A percentile compares a stretch with the other conserved stretches of the same genome.
Conservation (phyloP, 2,113 vertebrate genomes). For the Synodontis membranacea region DNA sequence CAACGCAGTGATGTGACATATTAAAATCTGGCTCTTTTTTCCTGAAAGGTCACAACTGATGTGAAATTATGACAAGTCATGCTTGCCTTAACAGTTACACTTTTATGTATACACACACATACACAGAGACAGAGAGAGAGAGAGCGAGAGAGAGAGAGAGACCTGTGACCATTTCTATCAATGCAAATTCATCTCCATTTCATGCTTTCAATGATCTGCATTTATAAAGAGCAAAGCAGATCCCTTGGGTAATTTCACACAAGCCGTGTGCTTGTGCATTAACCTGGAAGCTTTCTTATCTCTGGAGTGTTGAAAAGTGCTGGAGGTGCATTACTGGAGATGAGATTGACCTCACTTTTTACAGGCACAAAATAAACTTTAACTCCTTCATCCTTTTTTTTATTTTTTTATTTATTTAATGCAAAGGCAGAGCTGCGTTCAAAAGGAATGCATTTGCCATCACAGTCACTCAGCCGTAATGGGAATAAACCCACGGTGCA, state of each 20-base stretch:
- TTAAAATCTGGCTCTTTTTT: conserved; percentile 18
- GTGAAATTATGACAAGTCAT: not conserved
- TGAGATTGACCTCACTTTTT: conserved; percentile 27
- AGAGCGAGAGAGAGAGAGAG: not conserved
- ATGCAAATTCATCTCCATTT: not conserved
- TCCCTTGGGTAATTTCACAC: not conserved
- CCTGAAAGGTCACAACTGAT: not conserved
- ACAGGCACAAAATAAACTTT: not conserved
- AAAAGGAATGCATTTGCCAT: not conserved
- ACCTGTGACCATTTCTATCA: not conserved
- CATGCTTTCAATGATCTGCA: not conserved
- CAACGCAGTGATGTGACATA: not conserved
- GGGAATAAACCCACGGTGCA: not conserved
- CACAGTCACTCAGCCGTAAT: not conserved
- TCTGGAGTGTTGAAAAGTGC: conserved; percentile 6
- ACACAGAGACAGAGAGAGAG: not conserved
- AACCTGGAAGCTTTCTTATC: not conserved
- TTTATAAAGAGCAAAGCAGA: not conserved
- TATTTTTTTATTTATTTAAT: not conserved
- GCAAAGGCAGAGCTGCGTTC: not conserved
- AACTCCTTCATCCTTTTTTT: not conserved
- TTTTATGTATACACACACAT: not conserved
- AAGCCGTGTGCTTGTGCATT: not conserved
- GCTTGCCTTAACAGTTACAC: not conserved
- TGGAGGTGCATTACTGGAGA: conserved; percentile 13